These are phyloP conservation scores for Apamea crenata DNA, from an alignment of 2,888 invertebrate genomes.

Conservation along the genomic window DNA sequence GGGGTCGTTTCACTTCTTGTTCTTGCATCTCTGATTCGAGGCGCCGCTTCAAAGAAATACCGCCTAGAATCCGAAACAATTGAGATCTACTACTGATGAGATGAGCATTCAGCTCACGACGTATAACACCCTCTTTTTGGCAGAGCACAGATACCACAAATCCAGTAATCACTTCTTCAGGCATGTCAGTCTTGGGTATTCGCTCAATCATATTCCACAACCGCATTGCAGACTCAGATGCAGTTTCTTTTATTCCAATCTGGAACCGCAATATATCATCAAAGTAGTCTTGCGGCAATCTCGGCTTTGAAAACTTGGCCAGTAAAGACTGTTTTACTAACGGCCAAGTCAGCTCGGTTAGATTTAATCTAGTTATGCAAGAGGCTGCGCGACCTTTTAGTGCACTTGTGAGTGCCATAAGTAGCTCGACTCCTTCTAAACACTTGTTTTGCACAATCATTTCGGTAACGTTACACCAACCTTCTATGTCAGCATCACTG, in stretches of 20 bases:
- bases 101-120: slow-evolving; percentile 13
- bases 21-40: slow-evolving; percentile 14
- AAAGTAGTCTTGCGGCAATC: background rate
- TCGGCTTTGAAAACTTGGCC: background rate
- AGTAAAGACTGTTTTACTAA: background rate
- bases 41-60: slow-evolving; percentile 9
- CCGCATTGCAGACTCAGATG: slow-evolving; percentile 12
- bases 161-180: slow-evolving; percentile 18
- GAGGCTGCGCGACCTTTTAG: slow-evolving; percentile 7
- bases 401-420: slow-evolving; percentile 2
- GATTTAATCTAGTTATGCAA: background rate
- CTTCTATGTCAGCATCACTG: background rate
- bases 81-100: slow-evolving; percentile 5
- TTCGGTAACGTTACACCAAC: slow-evolving; percentile 13
- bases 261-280: too few species aligned
- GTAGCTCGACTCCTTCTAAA: slow-evolving; percentile 1
- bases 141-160: slow-evolving; percentile 16
- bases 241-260: slow-evolving; percentile 2
- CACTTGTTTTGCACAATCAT: slow-evolving; percentile 8
- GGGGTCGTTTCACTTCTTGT: slow-evolving; percentile 7
- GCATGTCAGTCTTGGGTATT: slow-evolving; percentile 11
- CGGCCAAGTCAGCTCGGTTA: background rate
- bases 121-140: slow-evolving; percentile 11
- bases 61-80: slow-evolving; percentile 6
- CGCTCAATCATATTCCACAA: slow-evolving; percentile 3